Evolutionary conservation across 2,888 invertebrate genomes (phyloP), one percentile per base, ranked within the genome.

Genomic region (Phyto melanocephala): DNA sequence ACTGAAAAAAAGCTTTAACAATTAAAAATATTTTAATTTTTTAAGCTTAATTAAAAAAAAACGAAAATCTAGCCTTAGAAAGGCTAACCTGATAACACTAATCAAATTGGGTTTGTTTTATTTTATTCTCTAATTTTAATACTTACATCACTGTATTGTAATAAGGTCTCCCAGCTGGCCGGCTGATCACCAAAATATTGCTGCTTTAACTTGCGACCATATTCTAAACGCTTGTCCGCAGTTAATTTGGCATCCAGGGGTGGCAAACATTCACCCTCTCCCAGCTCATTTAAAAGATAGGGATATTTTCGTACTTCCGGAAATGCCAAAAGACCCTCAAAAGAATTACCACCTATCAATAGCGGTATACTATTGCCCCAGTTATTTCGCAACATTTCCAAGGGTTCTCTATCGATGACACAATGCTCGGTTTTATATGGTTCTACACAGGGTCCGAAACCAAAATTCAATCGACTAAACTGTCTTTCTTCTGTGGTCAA

Each of bases 181-280:
- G 90, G 88, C 37, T 90, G 88, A 8, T 92, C 90, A 1, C 91
- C 92, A 84, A 92, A 93, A 85, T 92, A 92, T 10, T 89, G 87
- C 15, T 91, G 81, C 56, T 90, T 90, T 10, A 93, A 87, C 83
- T 88, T 88, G 2, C 88, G 86, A 1, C 92, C 92, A 37, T 91
- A 88, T 8, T 86, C 85, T 28, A 84, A 87, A 3, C 91, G 86
- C 80, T 90, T 86, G 78, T 88, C 86, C 40, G 81, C 63, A 84
- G 86, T 79, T 11, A 91, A 68, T 7, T 88, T 85, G 2, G 91
- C 86, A 76, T 90, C 88, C 1, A 82, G 72, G 0, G 92, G 92
- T 0, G 91, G 86, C 40, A 90, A 80, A 72, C 86, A 87, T 83
- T 90, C 89, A 40, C 90, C 90, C 60, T 90, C 87, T 1, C 87